Percentiles rank a stretch among this genome's conserved stretches.
Evolutionary conservation across 1,140 invertebrate species (phyloP).

Genomic region (Neodiprion lecontei): DNA sequence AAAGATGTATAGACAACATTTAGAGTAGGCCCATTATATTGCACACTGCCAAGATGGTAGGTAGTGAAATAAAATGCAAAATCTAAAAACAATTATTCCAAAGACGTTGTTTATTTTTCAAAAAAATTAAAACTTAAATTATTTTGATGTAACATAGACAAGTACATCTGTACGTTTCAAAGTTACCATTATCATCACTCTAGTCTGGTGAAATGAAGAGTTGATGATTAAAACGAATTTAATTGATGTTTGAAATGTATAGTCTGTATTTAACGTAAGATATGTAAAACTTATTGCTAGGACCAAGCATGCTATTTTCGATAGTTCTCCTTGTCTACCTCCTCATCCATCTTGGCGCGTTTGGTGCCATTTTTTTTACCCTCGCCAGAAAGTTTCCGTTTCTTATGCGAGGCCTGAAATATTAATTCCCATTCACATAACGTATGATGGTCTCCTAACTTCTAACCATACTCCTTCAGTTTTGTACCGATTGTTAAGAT

Average conservation of each 20-base stretch:
- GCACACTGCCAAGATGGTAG: constrained; percentile 35
- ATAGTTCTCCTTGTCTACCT: constrained; percentile 54
- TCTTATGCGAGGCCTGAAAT: constrained; percentile 62
- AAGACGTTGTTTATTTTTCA: constrained; percentile 51
- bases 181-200: background rate
- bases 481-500: background rate
- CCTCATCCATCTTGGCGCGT: constrained; percentile 57
- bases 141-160: background rate
- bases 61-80: constrained; percentile 36
- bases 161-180: background rate
- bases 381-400: constrained; percentile 58
- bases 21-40: background rate
- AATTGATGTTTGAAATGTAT: too few species aligned
- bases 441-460: background rate
- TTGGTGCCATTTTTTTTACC: constrained; percentile 63
- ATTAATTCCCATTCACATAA: constrained; percentile 11
- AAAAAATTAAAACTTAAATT: constrained; percentile 32
- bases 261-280: background rate
- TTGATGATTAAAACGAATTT: too few species aligned
- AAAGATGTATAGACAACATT: too few species aligned
- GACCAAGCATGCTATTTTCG: constrained; percentile 4
- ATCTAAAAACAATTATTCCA: constrained; percentile 35
- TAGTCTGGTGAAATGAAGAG: background rate
- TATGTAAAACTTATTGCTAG: background rate
- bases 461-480: background rate